Percentiles rank a stretch among this genome's conserved stretches.
Conservation (phyloP, 2,888 invertebrate species). For the Timema cristinae region DNA sequence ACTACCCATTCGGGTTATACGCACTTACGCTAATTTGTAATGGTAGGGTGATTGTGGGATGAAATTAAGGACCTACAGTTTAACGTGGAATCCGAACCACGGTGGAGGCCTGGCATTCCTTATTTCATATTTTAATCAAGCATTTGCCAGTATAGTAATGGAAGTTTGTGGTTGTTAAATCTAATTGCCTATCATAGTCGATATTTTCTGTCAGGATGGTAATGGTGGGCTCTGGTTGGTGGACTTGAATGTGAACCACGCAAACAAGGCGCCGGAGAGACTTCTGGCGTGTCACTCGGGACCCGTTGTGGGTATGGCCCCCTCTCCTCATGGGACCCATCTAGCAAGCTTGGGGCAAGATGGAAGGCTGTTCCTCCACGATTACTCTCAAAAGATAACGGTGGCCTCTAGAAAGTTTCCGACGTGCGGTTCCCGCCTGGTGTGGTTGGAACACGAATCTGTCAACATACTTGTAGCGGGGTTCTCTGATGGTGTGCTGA, state of each 20-base stretch:
- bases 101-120: too few species aligned
- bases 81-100: too few species aligned
- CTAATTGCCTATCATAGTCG: too few species aligned
- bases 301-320: conserved; percentile 61
- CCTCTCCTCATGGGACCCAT: conserved; percentile 65
- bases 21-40: too few species aligned
- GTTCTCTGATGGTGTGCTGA: conserved; percentile 67
- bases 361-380: conserved; percentile 69
- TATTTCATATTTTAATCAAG: too few species aligned
- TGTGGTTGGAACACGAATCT: conserved; percentile 68
- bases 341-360: conserved; percentile 69
- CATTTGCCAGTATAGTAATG: too few species aligned
- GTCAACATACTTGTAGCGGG: conserved; percentile 64
- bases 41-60: too few species aligned
- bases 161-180: too few species aligned
- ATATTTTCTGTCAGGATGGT: conserved; percentile 59
- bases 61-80: too few species aligned
- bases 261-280: conserved; percentile 39
- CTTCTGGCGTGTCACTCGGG: conserved; percentile 74
- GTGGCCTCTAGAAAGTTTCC: conserved; percentile 59
- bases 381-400: conserved; percentile 57
- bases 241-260: conserved; percentile 47
- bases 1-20: too few species aligned
- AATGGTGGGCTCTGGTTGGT: conserved; percentile 78
- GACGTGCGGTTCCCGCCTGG: conserved; percentile 49